Conservation (phyloP, 35 echinoderm and acorn worm genomes). For the Apostichopus japonicus region DNA sequence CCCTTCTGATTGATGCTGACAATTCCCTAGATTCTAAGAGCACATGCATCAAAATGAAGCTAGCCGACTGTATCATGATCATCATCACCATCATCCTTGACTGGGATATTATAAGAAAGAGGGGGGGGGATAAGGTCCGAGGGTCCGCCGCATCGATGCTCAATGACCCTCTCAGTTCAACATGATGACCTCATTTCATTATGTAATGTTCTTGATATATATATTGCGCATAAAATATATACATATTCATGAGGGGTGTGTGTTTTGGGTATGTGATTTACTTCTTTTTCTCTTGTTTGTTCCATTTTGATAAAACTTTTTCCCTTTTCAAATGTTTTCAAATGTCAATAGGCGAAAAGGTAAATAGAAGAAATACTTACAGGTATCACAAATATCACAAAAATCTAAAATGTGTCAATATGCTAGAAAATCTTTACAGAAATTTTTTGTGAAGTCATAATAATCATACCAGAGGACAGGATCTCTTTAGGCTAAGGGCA, state of each 20-base stretch:
- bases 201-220: background rate
- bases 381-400: too few relatives aligned
- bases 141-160: background rate
- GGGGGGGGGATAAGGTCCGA: background rate
- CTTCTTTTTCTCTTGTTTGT: background rate
- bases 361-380: too few relatives aligned
- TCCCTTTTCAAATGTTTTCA: too few relatives aligned
- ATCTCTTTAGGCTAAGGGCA: too few relatives aligned
- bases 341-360: too few relatives aligned
- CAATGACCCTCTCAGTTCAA: background rate
- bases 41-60: constrained; percentile 31
- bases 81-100: background rate
- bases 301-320: too few relatives aligned
- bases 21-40: background rate
- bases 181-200: background rate
- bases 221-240: background rate
- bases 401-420: too few relatives aligned
- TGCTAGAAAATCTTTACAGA: too few relatives aligned
- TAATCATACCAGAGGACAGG: too few relatives aligned
- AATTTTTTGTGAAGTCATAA: too few relatives aligned
- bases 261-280: background rate
- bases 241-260: background rate
- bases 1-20: constrained; percentile 10
- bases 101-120: constrained; percentile 5
- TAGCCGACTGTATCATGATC: background rate